phyloP scores from a whole-genome alignment of 2,888 invertebrate species.

The Drosophila atroscutellata region DNA sequence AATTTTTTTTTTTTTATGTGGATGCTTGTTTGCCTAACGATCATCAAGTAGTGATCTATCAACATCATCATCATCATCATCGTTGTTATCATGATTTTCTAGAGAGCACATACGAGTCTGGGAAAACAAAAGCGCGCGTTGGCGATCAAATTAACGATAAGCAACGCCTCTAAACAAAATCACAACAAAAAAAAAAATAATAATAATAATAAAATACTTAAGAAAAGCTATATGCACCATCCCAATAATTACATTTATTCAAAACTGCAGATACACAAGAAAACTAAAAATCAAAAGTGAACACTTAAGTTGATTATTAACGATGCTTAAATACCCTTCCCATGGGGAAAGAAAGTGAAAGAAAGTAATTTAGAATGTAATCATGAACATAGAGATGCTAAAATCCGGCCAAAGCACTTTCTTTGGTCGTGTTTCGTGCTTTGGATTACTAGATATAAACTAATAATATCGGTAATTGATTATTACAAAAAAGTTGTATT shows the following conservation, averaged over 20 bases:
- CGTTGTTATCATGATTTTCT: constrained; percentile 34
- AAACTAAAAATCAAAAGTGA: constrained; percentile 9
- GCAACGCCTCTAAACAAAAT: constrained; percentile 44
- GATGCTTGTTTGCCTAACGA: constrained; percentile 33
- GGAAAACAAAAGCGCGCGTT: constrained; percentile 73
- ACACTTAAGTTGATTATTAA: background rate
- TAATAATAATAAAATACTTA: constrained; percentile 29
- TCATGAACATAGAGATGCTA: background rate
- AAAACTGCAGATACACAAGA: constrained; percentile 31
- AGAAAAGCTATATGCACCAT: constrained; percentile 10
- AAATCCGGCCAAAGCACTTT: background rate
- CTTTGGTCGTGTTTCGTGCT: background rate
- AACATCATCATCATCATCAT: constrained; percentile 35
- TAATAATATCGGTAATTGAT: background rate
- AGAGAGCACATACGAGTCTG: constrained; percentile 36
- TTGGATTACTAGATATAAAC: background rate
- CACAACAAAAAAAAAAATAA: constrained; percentile 18
- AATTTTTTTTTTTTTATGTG: constrained; percentile 45
- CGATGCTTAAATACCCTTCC: constrained; percentile 8
- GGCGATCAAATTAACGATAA: constrained; percentile 78
- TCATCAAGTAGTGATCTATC: constrained; percentile 66
- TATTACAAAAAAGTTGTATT: background rate
- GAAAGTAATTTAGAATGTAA: too few species aligned
- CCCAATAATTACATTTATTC: constrained; percentile 75
- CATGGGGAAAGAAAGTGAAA: background rate